phyloP scores from a whole-genome alignment of 2,797 vertebrate species.

The Coregonus suidteri region DNA sequence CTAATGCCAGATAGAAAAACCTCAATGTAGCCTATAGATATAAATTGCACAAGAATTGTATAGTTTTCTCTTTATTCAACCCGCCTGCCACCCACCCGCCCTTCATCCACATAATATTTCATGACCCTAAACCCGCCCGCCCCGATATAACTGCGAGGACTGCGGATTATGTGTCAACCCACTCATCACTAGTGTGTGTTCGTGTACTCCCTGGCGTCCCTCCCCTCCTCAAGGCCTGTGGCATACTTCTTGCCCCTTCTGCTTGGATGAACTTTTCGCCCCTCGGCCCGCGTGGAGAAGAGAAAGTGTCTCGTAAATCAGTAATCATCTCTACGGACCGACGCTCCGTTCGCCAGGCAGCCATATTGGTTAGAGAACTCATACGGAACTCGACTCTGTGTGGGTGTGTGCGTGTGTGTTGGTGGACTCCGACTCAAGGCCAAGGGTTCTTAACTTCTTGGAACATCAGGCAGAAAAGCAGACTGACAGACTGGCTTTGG shows the following conservation, averaged over 20 bases:
- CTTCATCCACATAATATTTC: too few relatives aligned
- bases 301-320: constrained; percentile 17
- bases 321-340: constrained; percentile 8
- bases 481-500: constrained; percentile 26
- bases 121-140: too few relatives aligned
- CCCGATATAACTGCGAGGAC: too few relatives aligned
- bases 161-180: too few relatives aligned
- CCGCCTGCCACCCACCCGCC: too few relatives aligned
- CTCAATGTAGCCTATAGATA: too few relatives aligned
- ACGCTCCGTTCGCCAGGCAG: constrained; percentile 19
- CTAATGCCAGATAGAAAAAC: too few relatives aligned
- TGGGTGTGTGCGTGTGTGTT: background rate
- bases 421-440: background rate
- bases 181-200: background rate
- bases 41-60: too few relatives aligned
- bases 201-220: background rate
- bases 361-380: constrained; percentile 36
- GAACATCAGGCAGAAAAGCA: background rate
- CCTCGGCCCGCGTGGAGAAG: background rate
- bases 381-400: background rate
- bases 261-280: constrained; percentile 27
- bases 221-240: constrained; percentile 8
- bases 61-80: too few relatives aligned
- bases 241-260: constrained; percentile 21
- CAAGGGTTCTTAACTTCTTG: background rate